Conservation (phyloP, 37 sponge, comb jelly and placozoan species). For the Eunapius fragilis region DNA sequence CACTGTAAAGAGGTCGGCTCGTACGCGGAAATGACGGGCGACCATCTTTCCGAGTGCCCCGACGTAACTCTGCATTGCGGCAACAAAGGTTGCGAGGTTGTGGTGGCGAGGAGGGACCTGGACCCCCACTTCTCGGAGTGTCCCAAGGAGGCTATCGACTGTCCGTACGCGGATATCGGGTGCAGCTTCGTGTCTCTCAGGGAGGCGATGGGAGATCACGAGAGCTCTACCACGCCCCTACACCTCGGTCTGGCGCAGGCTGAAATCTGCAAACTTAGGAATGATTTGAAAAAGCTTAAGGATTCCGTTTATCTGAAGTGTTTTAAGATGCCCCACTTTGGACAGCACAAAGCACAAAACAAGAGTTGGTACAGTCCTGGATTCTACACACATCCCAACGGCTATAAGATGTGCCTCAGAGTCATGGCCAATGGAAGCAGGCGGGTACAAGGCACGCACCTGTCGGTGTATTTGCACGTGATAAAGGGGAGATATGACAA, state of each 20-base stretch:
- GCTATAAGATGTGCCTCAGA: conserved; percentile 21
- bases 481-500: conserved; percentile 28
- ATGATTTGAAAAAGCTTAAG: too few species aligned
- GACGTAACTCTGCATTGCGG: not conserved
- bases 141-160: not conserved
- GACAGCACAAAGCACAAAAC: too few species aligned
- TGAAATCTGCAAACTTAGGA: not conserved
- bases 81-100: not conserved
- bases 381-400: conserved; percentile 29
- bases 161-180: not conserved
- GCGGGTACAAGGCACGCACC: not conserved
- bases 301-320: too few species aligned
- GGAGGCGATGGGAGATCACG: not conserved
- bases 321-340: too few species aligned
- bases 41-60: not conserved
- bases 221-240: not conserved
- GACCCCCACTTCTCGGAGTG: not conserved
- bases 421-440: conserved; percentile 4
- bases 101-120: not conserved
- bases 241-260: not conserved
- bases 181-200: not conserved
- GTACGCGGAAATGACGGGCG: not conserved
- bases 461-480: conserved; percentile 12
- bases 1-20: not conserved
- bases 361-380: conserved; percentile 16